Base-by-base conservation (phyloP, 2,888 invertebrate genomes). In the Polydrusus pterygomalis region DNA sequence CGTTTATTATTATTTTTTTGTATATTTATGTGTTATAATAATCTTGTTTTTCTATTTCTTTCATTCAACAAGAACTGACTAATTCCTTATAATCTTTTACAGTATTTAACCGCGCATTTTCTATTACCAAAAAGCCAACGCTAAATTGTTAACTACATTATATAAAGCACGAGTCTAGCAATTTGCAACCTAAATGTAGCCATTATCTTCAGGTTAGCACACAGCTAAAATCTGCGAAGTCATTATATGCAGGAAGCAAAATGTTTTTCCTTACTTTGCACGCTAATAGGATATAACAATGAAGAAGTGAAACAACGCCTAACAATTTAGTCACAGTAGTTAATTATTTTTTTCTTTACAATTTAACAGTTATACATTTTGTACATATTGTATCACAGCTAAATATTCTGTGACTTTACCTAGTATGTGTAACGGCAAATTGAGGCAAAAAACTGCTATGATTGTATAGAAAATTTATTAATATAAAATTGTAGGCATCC, bases 201-300 rank as follows among this genome's bases (percentile, higher is more conserved):
- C 71, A 71, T 71, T 71, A 71, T 73, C 54, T 54, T 18, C 54
- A 54, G 18, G 49, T 51, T 70, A 56, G 67, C 67, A 58, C 47
- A 43, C 17, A 67, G 67, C 47, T 60, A 67, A 73, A 72, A 67
- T 73, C 63, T 74, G 70, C 65, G 15, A 38, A 56, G 65, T 75
- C 70, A 75, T 75, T 70, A 70, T 64, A 63, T 64, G 49, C 70
- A 65, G 75, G 70, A 75, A 65, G 65, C 25, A 25, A 65, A 70
- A 70, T 70, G 64, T 70, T 64, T 75, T 70, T 70, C 70, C 49
- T 75, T 49, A 67, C 60, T 70, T 70, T 60, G 58, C 18, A 70
- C 47, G 8, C 11, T 56, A 56, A 56, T 54, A 25, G 25, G 54
- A 18, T 54, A 25, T 54, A 40, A 40, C n/a, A 43, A 43, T 43